Conservation (phyloP, 2,888 invertebrate species). For the Protonemura montana region DNA sequence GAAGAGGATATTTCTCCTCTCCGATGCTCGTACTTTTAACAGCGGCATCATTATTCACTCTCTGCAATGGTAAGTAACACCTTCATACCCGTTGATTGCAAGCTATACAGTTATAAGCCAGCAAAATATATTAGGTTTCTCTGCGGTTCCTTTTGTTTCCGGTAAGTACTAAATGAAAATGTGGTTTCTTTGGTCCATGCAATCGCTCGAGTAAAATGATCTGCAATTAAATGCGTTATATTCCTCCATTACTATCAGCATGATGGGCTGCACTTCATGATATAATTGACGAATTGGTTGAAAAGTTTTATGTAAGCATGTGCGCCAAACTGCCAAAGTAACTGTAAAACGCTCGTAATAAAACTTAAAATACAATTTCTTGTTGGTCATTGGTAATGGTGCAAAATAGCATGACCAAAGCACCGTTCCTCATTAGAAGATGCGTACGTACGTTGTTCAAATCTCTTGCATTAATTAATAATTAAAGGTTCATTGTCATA, state of each 20-base stretch:
- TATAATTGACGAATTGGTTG: not conserved
- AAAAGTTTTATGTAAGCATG: not conserved
- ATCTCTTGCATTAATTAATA: not conserved
- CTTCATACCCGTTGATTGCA: not conserved
- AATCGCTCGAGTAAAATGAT: too few relatives aligned
- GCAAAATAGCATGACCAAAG: not conserved
- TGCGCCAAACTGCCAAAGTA: not conserved
- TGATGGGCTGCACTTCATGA: not conserved
- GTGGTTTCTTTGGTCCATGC: too few relatives aligned
- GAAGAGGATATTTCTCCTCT: not conserved
- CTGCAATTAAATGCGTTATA: too few relatives aligned
- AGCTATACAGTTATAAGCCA: too few relatives aligned
- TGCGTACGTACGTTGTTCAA: not conserved
- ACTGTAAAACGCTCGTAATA: not conserved
- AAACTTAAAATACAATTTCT: not conserved
- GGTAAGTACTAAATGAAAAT: too few relatives aligned
- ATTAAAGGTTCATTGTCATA: not conserved
- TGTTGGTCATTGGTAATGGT: not conserved
- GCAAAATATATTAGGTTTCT: too few relatives aligned
- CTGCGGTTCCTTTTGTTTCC: too few relatives aligned
- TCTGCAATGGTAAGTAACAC: conserved; percentile 29
- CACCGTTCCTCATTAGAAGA: not conserved
- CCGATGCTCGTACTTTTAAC: not conserved
- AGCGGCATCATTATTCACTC: conserved; percentile 21
- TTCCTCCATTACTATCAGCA: too few relatives aligned